A percentile compares a stretch with the other conserved stretches of the same genome.
Evolutionary conservation across 2,113 vertebrate genomes (phyloP).

Genomic region (Chroicocephalus ridibundus): DNA sequence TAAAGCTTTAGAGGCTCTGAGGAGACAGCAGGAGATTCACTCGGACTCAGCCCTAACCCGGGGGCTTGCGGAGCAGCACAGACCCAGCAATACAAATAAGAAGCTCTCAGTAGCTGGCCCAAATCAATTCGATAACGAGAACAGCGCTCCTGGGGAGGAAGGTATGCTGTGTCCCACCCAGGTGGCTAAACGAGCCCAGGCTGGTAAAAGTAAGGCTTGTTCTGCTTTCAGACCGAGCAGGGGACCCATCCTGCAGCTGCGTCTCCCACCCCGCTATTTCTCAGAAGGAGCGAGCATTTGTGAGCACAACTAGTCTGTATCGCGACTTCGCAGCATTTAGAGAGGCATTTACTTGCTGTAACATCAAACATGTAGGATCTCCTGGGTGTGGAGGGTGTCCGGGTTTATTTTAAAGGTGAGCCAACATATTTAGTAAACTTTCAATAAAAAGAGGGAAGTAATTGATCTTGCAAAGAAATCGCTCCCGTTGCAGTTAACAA

Average conservation of each 20-base stretch:
- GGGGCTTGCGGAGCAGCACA: not conserved
- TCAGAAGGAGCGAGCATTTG: not conserved
- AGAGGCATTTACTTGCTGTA: not conserved
- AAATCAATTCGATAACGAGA: not conserved
- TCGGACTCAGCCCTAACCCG: not conserved
- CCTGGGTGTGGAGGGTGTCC: not conserved
- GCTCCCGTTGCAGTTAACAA: not conserved
- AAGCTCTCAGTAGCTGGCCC: not conserved
- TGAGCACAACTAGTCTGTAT: not conserved
- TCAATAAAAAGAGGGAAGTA: not conserved
- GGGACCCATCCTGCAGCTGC: not conserved
- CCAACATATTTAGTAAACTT: not conserved
- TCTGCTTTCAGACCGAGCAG: not conserved
- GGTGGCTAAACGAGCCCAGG: not conserved
- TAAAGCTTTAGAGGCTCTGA: slow-evolving; percentile 74
- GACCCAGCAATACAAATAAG: not conserved
- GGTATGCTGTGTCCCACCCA: not conserved
- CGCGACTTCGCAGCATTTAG: not conserved
- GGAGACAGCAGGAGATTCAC: not conserved
- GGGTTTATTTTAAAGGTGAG: not conserved
- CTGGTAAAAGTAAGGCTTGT: not conserved
- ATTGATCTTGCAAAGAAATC: not conserved
- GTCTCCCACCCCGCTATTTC: not conserved
- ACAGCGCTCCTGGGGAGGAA: not conserved
- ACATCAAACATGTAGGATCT: not conserved